phyloP scores from a whole-genome alignment of 1,140 invertebrate genomes.

The Luehdorfia chinensis region DNA sequence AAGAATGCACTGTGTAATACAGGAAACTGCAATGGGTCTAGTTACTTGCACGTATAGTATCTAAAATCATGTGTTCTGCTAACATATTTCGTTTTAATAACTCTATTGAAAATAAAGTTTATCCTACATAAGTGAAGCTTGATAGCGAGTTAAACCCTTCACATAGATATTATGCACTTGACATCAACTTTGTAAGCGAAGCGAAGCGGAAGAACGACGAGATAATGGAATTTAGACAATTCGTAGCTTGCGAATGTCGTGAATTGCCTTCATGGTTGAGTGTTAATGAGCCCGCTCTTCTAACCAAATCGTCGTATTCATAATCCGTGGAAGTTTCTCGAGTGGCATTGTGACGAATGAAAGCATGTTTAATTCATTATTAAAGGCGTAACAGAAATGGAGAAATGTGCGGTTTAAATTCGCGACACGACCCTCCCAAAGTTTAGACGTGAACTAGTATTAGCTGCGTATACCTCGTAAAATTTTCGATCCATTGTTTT shows the following conservation, averaged over 20 bases:
- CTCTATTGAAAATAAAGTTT: too few species aligned
- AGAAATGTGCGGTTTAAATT: not conserved
- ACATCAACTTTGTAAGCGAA: slow-evolving; percentile 7
- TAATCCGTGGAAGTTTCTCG: slow-evolving; percentile 3
- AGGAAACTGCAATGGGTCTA: too few species aligned
- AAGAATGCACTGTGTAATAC: too few species aligned
- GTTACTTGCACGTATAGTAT: too few species aligned
- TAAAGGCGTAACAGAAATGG: not conserved
- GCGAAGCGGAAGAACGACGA: slow-evolving; percentile 4
- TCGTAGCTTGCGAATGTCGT: slow-evolving; percentile 6
- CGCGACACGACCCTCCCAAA: not conserved
- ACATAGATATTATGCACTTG: slow-evolving; percentile 1
- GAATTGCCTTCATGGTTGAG: slow-evolving; percentile 9
- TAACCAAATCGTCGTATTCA: slow-evolving; percentile 16
- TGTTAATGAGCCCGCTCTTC: slow-evolving; percentile 13
- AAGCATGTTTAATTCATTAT: slow-evolving; percentile 3
- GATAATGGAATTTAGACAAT: slow-evolving; percentile 16
- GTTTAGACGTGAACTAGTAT: not conserved
- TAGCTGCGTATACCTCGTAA: too few species aligned
- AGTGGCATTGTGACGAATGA: slow-evolving; percentile 9
- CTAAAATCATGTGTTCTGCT: too few species aligned
- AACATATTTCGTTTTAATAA: too few species aligned
- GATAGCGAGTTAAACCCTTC: not conserved
- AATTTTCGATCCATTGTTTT: too few species aligned
- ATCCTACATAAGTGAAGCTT: too few species aligned